Evolutionary conservation across 1,140 invertebrate species (phyloP), one percentile per base, ranked within the genome.

Genomic region (Paraescarpia echinospica): DNA sequence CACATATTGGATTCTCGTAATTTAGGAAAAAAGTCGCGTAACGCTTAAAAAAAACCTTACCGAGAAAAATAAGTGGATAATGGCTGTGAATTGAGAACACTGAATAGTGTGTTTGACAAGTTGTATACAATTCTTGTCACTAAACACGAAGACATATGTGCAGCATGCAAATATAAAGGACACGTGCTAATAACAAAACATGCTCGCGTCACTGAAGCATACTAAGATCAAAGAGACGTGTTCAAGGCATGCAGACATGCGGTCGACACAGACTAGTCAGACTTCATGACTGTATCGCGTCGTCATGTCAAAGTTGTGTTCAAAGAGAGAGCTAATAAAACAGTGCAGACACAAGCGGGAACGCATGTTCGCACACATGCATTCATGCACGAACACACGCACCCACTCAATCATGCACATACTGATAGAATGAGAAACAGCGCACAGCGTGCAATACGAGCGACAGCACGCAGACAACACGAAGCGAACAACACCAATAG

Each of bases 391-490:
- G 27, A 18, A 77, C 59, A 77, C 59, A 77, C 59, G 27, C 14
- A 51, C 48, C 8, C 41, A 48, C 41, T 8, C 41, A 48, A 48
- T 8, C 41, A 48, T 48, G 14, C 41, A 48, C 41, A 48, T 14
- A 48, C 41, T 8, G 6, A 48, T 14, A 48, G 59, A 77, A 77
- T 77, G 4, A 12, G 59, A 77, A 77, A 77, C 27, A 31, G 22
- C 27, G 59, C 59, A 77, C 59, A 77, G 27, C 18, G 27, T 77
- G 14, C 22, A 27, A 27, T 31, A 27, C 14, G 59, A 27, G n/a
- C n/a, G n/a, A n/a, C n/a, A n/a, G n/a, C n/a, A 31, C 27, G 91
- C 22, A 48, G 88, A 92, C 34, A 90, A 59, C 59, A 92, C 18
- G 89, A 92, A 34, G 34, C 33, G 59, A 31, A 33, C 77, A 90